Percentiles rank a stretch among this genome's conserved stretches.
Evolutionary conservation across 2,888 invertebrate genomes (phyloP).

Genomic region (Sarcophaga carnaria): DNA sequence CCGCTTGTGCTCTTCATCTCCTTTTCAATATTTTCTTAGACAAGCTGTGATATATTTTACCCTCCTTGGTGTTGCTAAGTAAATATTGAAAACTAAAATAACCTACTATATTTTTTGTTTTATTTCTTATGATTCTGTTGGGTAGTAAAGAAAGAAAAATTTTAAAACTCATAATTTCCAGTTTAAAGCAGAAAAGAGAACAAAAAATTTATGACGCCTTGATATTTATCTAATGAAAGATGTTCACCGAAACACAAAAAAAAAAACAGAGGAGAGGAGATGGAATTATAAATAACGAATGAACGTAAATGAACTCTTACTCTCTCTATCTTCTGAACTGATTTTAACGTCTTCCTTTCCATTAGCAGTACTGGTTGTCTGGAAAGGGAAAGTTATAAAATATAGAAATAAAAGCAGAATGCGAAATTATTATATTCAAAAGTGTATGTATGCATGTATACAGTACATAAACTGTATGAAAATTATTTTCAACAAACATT

Average conservation of each 20-base stretch:
- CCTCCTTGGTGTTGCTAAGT: too few species aligned
- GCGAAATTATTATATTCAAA: not conserved
- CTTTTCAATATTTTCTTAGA: too few species aligned
- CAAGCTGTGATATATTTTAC: too few species aligned
- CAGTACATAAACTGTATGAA: conserved; percentile 36
- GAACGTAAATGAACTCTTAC: conserved; percentile 36
- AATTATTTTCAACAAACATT: conserved; percentile 46
- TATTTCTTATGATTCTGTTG: not conserved
- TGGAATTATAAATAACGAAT: conserved; percentile 7
- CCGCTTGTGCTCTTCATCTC: not conserved
- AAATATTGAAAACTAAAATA: conserved; percentile 25
- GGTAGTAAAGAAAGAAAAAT: conserved; percentile 16
- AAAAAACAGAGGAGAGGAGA: not conserved
- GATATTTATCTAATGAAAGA: conserved; percentile 52
- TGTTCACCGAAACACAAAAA: conserved; percentile 23
- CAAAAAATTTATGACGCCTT: conserved; percentile 40
- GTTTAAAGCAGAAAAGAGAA: conserved; percentile 20
- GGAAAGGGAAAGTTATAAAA: conserved; percentile 2
- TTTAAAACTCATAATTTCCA: conserved; percentile 33
- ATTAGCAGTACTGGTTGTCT: not conserved
- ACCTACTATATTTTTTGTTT: not conserved
- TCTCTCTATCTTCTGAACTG: not conserved
- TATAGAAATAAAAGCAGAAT: conserved; percentile 10
- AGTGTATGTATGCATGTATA: not conserved
- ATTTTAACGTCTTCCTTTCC: not conserved